These are phyloP conservation scores for Atethmia centrago DNA, from an alignment of 2,888 invertebrate genomes.

Conservation along the genomic window DNA sequence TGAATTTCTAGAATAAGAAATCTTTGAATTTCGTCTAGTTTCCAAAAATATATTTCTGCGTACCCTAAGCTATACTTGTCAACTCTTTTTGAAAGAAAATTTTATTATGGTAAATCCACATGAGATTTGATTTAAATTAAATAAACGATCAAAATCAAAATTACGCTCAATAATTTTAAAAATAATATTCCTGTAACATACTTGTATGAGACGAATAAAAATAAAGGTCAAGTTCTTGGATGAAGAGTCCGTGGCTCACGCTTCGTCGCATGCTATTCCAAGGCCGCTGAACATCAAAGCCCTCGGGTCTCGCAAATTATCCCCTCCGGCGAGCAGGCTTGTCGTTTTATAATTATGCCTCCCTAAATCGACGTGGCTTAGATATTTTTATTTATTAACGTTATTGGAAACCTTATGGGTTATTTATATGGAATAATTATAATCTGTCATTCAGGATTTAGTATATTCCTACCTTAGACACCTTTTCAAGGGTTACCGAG, in stretches of 20 bases:
- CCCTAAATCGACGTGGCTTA: conserved; percentile 69
- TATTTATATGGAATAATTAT: neutral
- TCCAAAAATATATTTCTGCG: neutral
- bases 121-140: neutral
- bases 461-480: too few species aligned
- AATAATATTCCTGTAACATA: conserved; percentile 4
- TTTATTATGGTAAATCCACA: neutral
- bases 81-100: neutral
- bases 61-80: neutral
- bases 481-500: too few species aligned
- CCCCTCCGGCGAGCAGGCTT: conserved; percentile 79
- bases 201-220: conserved; percentile 72
- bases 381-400: conserved; percentile 46
- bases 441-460: neutral
- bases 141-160: neutral
- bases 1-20: neutral
- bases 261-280: conserved; percentile 77
- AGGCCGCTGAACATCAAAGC: conserved; percentile 89
- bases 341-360: conserved; percentile 68
- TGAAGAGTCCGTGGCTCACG: conserved; percentile 73
- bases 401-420: conserved; percentile 35
- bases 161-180: neutral
- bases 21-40: neutral
- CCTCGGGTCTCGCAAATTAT: conserved; percentile 78
- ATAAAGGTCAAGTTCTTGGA: conserved; percentile 86